Base-by-base conservation (phyloP, 2,888 invertebrate species). In the Flexamia atlantica region DNA sequence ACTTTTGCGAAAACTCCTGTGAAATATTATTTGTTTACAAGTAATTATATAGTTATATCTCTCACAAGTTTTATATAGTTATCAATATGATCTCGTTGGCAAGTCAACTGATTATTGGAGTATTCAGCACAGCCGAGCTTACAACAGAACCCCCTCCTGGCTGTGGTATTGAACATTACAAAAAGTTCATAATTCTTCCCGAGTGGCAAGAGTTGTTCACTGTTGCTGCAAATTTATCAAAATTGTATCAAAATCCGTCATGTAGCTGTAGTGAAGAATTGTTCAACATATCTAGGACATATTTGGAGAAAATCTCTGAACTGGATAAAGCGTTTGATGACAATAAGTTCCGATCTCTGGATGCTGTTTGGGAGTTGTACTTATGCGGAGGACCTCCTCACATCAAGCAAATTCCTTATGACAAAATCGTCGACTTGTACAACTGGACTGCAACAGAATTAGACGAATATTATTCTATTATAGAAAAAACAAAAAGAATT, bases 311-410 rank as follows among this genome's bases (percentile, higher is more conserved):
- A 46, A 7, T 76, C 10, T 36, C 28, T 14, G 50, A 2, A 4
- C 76, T 76, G 25, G 46, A 76, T 10, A 76, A 28, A 28, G 76
- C 46, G 12, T 28, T 46, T 46, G 50, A 76, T 17, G 50, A 23
- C 12, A 76, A 76, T 30, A 76, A 28, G n/a, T 46, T 28, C n/a
- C 46, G 76, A 42, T 46, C 46, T 25, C 28, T 46, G 76, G 76
- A 76, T 46, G 50, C 76, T 25, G 46, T 76, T 46, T 46, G 76
- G 76, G 50, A 76, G 46, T 23, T 76, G 23, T 76, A 76, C 20
- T 25, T 76, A n/a, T 14, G 28, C 12, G 76, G 76, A 9, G 50
- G 50, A 0, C 76, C 76, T 3, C 42, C 46, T 10, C 76, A 76
- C 50, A 28, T 76, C 25, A 76, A 50, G 17, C 42, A 76, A 14